Base-by-base conservation (phyloP, 2,797 vertebrate genomes). In the Parauchenoglanis ngamensis region DNA sequence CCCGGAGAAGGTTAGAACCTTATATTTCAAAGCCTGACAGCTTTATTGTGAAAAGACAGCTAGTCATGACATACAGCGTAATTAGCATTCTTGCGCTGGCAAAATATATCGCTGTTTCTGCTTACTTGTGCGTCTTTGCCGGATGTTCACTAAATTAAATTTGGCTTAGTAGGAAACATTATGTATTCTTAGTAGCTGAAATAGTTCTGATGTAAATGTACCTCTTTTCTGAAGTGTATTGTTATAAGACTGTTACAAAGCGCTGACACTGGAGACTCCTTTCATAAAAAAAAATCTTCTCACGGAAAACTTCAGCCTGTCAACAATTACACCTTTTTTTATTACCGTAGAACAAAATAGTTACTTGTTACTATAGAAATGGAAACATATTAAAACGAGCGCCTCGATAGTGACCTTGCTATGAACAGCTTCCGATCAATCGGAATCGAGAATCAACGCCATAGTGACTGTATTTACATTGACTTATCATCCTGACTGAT, bases 1-100 rank as follows among this genome's bases (percentile, higher is more conserved):
- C 49, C 35, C 2, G 5, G 28, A 72, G 84, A 79, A 87, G 57
- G 54, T 79, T 35, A 56, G 31, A 90, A 77, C 70, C 83, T 44
- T 80, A 75, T 75, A 75, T 80, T 85, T 89, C 79, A 76, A 80
- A 84, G 65, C 63, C 54, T 80, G 70, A 23, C 40, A 40, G 79
- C 25, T 23, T 73, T 80, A 61, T 63, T 84, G 31, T 25, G 44
- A 40, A 80, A 68, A 68, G 81, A 83, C 65, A 68, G 80, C 85
- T 68, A 87, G 83, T 75, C 79, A 12, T 83, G 44, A 56, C 80
- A 78, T 87, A 86, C 40, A 72, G 44, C 28, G 54, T 73, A 82
- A 86, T 86, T 86, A 86, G 67, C 78, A 49, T 59, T 61, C 78
- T 80, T 73, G 12, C 31, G 23, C 81, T 23, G 40, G 46, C 10